These are phyloP conservation scores for Apotomis capreana DNA, from an alignment of 2,888 invertebrate species.

Conservation along the genomic window DNA sequence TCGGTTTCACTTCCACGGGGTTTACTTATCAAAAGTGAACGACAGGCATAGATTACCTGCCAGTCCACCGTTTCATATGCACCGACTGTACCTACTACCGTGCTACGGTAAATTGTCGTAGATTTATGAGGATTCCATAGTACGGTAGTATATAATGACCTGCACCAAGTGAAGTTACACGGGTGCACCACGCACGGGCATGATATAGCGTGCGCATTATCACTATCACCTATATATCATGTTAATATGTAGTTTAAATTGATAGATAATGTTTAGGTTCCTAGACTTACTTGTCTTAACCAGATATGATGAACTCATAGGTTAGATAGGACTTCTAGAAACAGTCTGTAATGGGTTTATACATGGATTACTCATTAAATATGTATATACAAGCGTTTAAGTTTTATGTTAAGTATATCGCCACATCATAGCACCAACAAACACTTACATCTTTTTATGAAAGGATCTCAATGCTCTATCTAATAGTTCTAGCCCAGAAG, in stretches of 20 bases:
- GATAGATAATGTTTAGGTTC: constrained; percentile 26
- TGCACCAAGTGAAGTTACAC: constrained; percentile 8
- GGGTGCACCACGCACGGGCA: neutral
- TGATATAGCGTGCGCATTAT: constrained; percentile 1
- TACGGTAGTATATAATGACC: too few species aligned
- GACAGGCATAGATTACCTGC: constrained; percentile 26
- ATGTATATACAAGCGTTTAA: neutral
- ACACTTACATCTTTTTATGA: too few species aligned
- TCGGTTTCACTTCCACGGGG: constrained; percentile 7
- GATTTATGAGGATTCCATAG: too few species aligned
- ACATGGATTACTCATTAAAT: neutral
- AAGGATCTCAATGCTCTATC: too few species aligned
- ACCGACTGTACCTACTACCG: neutral
- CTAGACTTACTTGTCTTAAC: constrained; percentile 10
- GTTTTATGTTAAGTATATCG: too few species aligned
- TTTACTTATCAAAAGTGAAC: constrained; percentile 21
- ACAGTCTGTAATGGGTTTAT: neutral
- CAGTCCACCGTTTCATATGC: constrained; percentile 18
- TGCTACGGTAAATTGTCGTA: too few species aligned
- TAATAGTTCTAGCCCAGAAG: too few species aligned
- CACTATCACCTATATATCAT: neutral
- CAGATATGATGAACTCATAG: constrained; percentile 9
- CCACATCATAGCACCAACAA: too few species aligned
- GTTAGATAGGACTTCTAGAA: constrained; percentile 24
- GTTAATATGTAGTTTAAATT: constrained; percentile 15